These are phyloP conservation scores for Neoascia interrupta DNA, from an alignment of 2,888 invertebrate species.

Conservation along the genomic window DNA sequence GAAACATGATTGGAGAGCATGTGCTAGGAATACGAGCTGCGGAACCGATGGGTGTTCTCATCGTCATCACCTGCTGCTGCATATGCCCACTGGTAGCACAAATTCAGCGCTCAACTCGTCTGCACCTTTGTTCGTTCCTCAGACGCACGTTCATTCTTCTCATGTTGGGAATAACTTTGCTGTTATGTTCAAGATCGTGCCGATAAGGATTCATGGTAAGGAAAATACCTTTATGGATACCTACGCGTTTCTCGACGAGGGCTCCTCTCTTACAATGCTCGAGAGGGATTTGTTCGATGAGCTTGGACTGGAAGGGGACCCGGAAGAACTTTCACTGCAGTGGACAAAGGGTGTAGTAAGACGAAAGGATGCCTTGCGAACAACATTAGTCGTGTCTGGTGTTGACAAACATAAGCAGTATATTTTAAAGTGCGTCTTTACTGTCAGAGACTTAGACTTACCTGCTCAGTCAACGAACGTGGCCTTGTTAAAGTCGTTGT, in stretches of 20 bases:
- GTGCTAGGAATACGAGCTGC: background rate
- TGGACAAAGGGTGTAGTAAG: conserved; percentile 23
- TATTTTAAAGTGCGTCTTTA: background rate
- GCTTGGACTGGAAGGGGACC: conserved; percentile 4
- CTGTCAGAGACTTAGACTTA: background rate
- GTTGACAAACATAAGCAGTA: conserved; percentile 2
- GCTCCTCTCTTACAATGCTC: background rate
- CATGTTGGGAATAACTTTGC: background rate
- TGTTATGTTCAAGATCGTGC: background rate
- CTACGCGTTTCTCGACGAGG: conserved; percentile 16
- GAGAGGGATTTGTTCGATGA: conserved; percentile 6
- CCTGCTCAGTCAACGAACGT: conserved; percentile 11
- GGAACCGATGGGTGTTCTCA: background rate
- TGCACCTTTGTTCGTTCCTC: background rate
- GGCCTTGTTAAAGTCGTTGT: background rate
- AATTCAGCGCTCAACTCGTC: background rate
- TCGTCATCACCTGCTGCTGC: conserved; percentile 3
- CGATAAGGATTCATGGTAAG: no score
- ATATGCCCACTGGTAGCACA: background rate
- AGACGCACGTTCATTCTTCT: background rate
- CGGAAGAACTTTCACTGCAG: conserved; percentile 6
- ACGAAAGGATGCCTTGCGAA: no score
- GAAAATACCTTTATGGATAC: no score
- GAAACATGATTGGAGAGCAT: conserved; percentile 10
- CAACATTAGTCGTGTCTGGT: background rate